A percentile compares a stretch with the other conserved stretches of the same genome.
Conservation (phyloP, 2,888 invertebrate species). For the Eilema griseolum region DNA sequence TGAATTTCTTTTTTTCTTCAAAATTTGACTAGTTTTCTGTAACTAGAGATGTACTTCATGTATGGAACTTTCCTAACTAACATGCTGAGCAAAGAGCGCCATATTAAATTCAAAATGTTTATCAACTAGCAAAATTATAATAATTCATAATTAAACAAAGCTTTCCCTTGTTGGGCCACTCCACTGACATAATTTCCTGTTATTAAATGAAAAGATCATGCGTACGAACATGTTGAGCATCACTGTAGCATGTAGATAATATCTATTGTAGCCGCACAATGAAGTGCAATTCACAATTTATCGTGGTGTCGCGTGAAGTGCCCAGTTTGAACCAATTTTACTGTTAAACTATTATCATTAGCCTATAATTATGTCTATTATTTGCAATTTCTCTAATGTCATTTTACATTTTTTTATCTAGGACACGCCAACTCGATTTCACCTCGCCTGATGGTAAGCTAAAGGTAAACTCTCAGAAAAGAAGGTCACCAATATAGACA, state of each 20-base stretch:
- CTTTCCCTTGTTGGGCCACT: conserved; percentile 54
- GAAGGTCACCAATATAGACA: too few species aligned
- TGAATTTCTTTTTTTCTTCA: too few species aligned
- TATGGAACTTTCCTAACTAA: not conserved
- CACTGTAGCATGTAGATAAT: conserved; percentile 49
- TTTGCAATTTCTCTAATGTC: not conserved
- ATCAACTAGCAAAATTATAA: conserved; percentile 14
- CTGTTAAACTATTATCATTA: conserved; percentile 35
- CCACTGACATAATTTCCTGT: conserved; percentile 65
- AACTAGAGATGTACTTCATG: not conserved
- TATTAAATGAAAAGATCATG: conserved; percentile 53
- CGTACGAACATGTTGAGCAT: conserved; percentile 27
- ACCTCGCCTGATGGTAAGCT: too few species aligned
- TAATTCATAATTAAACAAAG: conserved; percentile 35
- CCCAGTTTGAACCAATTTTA: conserved; percentile 38
- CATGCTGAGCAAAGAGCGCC: not conserved
- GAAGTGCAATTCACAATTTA: conserved; percentile 56
- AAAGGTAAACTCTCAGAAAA: too few species aligned
- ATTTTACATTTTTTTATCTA: too few species aligned
- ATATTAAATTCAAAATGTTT: not conserved
- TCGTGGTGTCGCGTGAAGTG: conserved; percentile 49
- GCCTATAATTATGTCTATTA: conserved; percentile 11
- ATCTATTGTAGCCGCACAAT: conserved; percentile 62
- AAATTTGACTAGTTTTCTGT: not conserved
- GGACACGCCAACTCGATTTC: too few species aligned